Percentiles rank a stretch among this genome's conserved stretches.
phyloP scores from a whole-genome alignment of 2,113 vertebrate genomes.

The Panurus biarmicus region DNA sequence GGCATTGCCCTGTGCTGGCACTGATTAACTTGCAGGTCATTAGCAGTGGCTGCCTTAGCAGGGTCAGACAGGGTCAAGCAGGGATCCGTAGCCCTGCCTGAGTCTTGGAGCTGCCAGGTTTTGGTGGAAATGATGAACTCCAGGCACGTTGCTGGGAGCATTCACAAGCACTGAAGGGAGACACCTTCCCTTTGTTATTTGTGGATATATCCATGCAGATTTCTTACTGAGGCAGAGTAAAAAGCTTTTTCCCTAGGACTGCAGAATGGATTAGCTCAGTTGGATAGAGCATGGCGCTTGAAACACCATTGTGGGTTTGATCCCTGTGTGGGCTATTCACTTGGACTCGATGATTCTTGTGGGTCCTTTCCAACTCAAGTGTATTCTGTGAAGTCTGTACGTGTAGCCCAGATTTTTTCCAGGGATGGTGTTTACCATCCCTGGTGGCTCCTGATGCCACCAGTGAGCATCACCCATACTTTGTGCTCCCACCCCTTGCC shows the following conservation, averaged over 20 bases:
- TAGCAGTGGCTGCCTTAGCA: not conserved
- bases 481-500: not conserved
- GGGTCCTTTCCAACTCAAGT: not conserved
- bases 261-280: not conserved
- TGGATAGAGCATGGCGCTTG: too few species aligned
- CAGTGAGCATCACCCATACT: not conserved
- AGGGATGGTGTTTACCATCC: fast-evolving
- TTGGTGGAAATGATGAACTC: not conserved
- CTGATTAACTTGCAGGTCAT: not conserved
- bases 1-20: fast-evolving
- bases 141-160: not conserved
- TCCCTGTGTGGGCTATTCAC: not conserved
- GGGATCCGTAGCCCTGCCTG: not conserved
- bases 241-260: not conserved
- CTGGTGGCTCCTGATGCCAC: not conserved
- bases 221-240: not conserved
- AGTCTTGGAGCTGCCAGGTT: not conserved
- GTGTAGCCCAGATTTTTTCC: not conserved
- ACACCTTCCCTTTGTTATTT: not conserved
- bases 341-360: not conserved
- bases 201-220: not conserved
- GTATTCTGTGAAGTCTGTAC: not conserved
- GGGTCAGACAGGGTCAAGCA: not conserved
- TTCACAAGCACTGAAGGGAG: not conserved
- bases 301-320: not conserved